These are phyloP conservation scores for Leptinotarsa texana DNA, from an alignment of 1,140 invertebrate genomes.

Conservation along the genomic window DNA sequence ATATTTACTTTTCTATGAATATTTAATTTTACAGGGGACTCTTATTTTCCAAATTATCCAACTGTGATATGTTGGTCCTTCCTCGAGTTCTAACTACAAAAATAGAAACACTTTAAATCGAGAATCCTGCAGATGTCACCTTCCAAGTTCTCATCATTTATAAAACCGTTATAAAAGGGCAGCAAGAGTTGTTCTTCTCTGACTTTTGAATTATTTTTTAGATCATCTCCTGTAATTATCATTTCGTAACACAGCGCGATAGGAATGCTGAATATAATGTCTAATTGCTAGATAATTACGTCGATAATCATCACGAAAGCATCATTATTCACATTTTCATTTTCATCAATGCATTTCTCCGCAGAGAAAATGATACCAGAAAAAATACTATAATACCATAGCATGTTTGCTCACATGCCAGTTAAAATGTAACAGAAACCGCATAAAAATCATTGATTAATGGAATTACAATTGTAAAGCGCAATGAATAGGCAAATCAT, in stretches of 20 bases:
- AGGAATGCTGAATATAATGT: neutral
- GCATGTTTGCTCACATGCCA: neutral
- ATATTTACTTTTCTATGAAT: too few relatives aligned
- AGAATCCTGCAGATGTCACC: too few relatives aligned
- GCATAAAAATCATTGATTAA: constrained; percentile 15
- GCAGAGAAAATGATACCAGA: neutral
- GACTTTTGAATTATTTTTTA: neutral
- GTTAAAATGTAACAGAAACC: constrained; percentile 13
- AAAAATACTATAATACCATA: neutral
- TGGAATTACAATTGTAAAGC: constrained; percentile 16
- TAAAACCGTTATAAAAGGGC: neutral
- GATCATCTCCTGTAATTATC: constrained; percentile 1
- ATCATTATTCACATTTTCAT: constrained; percentile 6
- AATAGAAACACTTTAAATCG: too few relatives aligned
- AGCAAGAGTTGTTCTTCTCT: neutral
- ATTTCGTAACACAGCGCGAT: neutral
- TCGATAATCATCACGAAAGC: neutral
- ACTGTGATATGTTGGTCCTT: too few relatives aligned
- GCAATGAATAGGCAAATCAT: constrained; percentile 14
- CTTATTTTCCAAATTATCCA: too few relatives aligned
- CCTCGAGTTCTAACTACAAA: too few relatives aligned
- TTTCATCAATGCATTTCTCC: constrained; percentile 3
- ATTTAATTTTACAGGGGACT: too few relatives aligned
- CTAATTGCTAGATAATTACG: neutral
- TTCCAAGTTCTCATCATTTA: neutral